phyloP scores from a whole-genome alignment of 2,888 invertebrate species.

The Acrobasis suavella region DNA sequence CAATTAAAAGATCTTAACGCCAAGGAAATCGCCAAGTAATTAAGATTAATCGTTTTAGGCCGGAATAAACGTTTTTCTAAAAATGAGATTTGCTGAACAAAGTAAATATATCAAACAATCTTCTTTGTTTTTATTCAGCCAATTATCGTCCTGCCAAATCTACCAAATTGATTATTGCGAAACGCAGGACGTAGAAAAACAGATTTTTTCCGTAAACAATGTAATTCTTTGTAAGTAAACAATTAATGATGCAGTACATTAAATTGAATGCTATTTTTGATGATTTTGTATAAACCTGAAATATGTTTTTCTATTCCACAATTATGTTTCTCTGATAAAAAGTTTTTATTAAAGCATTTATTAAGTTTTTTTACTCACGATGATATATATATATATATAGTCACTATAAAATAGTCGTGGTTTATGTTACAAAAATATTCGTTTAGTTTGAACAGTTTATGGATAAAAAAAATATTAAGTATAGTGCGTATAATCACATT shows the following conservation, averaged over 20 bases:
- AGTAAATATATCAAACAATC: slow-evolving; percentile 7
- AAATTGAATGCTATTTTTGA: too few species aligned
- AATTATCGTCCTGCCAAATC: slow-evolving; percentile 10
- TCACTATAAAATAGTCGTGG: too few species aligned
- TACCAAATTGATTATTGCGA: background rate
- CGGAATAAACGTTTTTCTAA: slow-evolving; percentile 5
- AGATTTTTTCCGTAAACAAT: background rate
- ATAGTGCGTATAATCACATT: too few species aligned
- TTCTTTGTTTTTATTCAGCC: slow-evolving; percentile 4
- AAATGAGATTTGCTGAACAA: background rate
- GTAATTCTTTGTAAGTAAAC: background rate
- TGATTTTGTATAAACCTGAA: too few species aligned
- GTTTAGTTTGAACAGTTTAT: too few species aligned
- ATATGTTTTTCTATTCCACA: too few species aligned
- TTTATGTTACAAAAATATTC: too few species aligned
- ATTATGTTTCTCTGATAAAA: too few species aligned
- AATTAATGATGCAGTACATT: background rate
- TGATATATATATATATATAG: too few species aligned
- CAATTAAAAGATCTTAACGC: slow-evolving; percentile 9
- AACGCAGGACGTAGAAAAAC: background rate
- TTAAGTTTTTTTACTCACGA: too few species aligned
- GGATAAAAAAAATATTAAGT: too few species aligned
- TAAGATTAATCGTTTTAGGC: slow-evolving; percentile 6
- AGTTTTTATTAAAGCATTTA: too few species aligned
- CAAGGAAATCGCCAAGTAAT: slow-evolving; percentile 8